Percentiles rank a stretch among this genome's conserved stretches.
Evolutionary conservation across 2,888 invertebrate genomes (phyloP).

Genomic region (Acleris laterana): DNA sequence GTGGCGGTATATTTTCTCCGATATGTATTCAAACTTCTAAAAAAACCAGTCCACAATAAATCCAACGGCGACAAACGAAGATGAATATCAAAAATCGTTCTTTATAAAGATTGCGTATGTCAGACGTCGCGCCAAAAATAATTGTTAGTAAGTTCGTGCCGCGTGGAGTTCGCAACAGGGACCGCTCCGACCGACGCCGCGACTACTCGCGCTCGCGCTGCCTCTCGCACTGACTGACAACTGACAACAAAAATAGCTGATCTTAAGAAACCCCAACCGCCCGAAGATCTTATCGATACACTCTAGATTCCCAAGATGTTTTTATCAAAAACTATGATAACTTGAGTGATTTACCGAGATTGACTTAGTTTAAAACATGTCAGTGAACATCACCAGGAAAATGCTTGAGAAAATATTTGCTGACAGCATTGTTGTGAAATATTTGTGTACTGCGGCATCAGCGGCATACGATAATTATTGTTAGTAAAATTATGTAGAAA

Average conservation of each 20-base stretch:
- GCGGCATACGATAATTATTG: no score
- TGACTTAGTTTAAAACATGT: background rate
- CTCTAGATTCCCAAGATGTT: constrained; percentile 12
- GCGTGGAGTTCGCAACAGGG: constrained; percentile 14
- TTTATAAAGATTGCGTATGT: constrained; percentile 57
- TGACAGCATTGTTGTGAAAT: no score
- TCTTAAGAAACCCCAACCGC: constrained; percentile 53
- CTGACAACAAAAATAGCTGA: constrained; percentile 66
- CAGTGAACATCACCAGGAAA: background rate
- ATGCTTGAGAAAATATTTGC: no score
- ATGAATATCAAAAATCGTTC: constrained; percentile 30
- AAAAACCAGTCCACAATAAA: constrained; percentile 10
- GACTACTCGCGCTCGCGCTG: constrained; percentile 56
- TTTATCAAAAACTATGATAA: constrained; percentile 9
- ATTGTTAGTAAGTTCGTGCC: constrained; percentile 2
- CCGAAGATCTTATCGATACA: constrained; percentile 50
- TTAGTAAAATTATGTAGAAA: no score
- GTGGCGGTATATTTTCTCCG: background rate
- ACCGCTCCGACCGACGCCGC: constrained; percentile 38
- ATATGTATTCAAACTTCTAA: constrained; percentile 6
- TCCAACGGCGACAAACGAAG: background rate
- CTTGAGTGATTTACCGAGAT: background rate
- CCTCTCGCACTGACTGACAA: constrained; percentile 58
- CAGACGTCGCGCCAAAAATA: constrained; percentile 59
- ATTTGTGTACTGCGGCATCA: no score